Evolutionary conservation across 2,888 invertebrate genomes (phyloP), one percentile per base, ranked within the genome.

Genomic region (Loripinus fragilis): DNA sequence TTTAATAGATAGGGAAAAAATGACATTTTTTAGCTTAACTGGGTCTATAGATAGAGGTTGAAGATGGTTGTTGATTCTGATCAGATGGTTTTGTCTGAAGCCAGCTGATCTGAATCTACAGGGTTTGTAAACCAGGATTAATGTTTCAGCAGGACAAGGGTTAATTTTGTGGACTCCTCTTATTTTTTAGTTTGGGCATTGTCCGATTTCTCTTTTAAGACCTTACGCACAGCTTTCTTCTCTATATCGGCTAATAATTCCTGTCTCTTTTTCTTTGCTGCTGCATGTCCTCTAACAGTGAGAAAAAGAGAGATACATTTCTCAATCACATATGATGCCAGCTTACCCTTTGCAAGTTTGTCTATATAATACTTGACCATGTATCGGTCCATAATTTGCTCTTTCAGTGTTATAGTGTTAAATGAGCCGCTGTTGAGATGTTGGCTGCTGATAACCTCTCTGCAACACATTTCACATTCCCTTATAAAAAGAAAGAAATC

Each of bases 291-390:
- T 23, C 48, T 48, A 20, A 48, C 20, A 5, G 48, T 48, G 10
- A 48, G 23, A 48, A 48, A 48, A 5, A 48, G 23, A 17, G 5
- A 10, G 23, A 48, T 23, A 48, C 5, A 5, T 5, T 23, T 17
- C 17, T 48, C 48, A 20, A 48, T 5, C 3, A 48, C 20, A 20
- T 48, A 48, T 48, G 8, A 5, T 5, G 10, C 20, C 10, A 10
- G 23, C 17, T 10, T 20, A 5, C 23, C 48, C 3, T 7, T 48
- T 10, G 5, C 3, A 23, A 48, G 23, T 23, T 48, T 48, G 7
- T 48, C 68, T 25, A 3, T 12, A 28, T 72, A 76, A 38, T 72
- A 35, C 15, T 76, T 72, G 2, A 72, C 69, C 76, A 76, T 76
- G 33, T 25, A 60, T 0, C n/a, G 17, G 0, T 72, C 72, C 42